Conservation (phyloP, 2,888 invertebrate species). For the Eutolmus rufibarbis region DNA sequence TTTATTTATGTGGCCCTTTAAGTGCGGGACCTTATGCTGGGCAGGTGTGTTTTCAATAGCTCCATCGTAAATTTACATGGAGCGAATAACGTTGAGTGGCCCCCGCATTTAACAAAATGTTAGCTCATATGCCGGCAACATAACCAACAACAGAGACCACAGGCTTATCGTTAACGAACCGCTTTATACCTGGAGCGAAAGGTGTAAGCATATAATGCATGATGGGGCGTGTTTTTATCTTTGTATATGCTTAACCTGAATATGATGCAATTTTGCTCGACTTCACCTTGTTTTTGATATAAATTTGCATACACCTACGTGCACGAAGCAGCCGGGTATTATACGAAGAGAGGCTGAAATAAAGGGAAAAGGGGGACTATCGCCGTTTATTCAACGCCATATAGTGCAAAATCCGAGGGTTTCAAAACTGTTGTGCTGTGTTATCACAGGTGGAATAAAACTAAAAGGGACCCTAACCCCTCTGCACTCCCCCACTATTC, state of each 20-base stretch:
- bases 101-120: neutral
- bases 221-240: slow-evolving; percentile 36
- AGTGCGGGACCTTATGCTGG: neutral
- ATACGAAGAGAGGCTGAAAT: neutral
- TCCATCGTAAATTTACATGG: neutral
- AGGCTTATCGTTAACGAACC: neutral
- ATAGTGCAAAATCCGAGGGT: neutral
- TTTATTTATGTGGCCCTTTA: neutral
- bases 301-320: neutral
- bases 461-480: neutral
- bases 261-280: slow-evolving; percentile 38
- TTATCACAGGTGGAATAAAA: slow-evolving; percentile 5
- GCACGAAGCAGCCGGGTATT: neutral
- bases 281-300: slow-evolving; percentile 30
- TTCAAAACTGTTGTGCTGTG: neutral
- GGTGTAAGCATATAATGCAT: slow-evolving; percentile 37
- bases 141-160: neutral
- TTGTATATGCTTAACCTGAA: slow-evolving; percentile 42
- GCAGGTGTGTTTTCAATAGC: neutral
- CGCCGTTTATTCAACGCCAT: neutral
- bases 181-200: slow-evolving; percentile 7
- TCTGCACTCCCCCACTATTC: neutral
- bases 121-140: neutral
- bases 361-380: neutral
- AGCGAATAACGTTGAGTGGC: neutral